phyloP scores from a whole-genome alignment of 30 jellyfish, hydroid and myxozoan species.

The Hydractinia echinata region DNA sequence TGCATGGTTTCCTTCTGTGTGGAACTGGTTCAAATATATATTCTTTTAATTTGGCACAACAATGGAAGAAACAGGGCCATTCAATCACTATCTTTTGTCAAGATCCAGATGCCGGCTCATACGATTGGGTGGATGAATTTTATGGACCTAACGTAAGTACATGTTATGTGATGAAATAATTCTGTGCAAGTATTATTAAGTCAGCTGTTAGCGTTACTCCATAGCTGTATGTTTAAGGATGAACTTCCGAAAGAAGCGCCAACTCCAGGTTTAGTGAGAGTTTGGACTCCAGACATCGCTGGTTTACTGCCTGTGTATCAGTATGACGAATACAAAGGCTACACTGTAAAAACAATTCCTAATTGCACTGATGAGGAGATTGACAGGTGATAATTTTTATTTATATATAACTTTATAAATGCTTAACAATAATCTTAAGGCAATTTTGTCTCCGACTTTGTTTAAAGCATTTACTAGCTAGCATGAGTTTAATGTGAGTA shows the following conservation, averaged over 20 bases:
- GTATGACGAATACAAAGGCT: slow-evolving; percentile 23
- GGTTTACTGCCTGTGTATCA: slow-evolving; percentile 15
- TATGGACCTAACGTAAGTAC: slow-evolving; percentile 4
- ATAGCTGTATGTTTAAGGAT: not conserved
- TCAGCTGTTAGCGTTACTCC: not conserved
- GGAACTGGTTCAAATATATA: slow-evolving; percentile 26
- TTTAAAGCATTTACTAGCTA: not conserved
- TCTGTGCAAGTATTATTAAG: not conserved
- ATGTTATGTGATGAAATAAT: not conserved
- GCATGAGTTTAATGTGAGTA: not conserved
- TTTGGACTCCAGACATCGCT: slow-evolving; percentile 19
- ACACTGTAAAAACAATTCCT: slow-evolving; percentile 22
- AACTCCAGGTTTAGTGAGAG: slow-evolving; percentile 5
- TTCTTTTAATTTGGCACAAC: slow-evolving; percentile 16
- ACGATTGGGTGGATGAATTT: slow-evolving; percentile 25
- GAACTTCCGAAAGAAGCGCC: slow-evolving; percentile 2
- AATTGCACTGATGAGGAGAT: slow-evolving; percentile 28
- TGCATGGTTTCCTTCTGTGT: slow-evolving; percentile 26
- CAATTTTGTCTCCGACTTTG: too few relatives aligned
- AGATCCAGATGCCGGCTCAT: slow-evolving; percentile 27
- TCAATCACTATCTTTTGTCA: slow-evolving; percentile 22
- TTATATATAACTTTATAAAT: not conserved
- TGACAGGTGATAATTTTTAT: slow-evolving; percentile 9
- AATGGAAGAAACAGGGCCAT: slow-evolving; percentile 26
- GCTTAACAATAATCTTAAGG: not conserved